Base-by-base conservation (phyloP, 2,113 vertebrate species). In the Peromyscus leucopus region DNA sequence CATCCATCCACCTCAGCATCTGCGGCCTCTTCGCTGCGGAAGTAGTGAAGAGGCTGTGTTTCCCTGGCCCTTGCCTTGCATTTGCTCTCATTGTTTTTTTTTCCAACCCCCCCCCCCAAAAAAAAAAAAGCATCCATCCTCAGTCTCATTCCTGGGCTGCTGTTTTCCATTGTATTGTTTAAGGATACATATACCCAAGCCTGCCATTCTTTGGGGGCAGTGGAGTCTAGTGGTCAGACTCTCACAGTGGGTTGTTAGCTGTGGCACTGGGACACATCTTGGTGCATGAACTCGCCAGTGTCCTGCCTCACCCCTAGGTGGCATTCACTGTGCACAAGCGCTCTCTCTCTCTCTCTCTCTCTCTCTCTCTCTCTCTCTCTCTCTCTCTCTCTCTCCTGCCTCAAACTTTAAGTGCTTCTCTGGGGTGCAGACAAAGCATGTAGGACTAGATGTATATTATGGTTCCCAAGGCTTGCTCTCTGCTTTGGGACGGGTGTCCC, bases 1-100 rank as follows among this genome's bases (percentile, higher is more conserved):
- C 63, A 46, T 59, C 78, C 0, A 0, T 22, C 55, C 0, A 0
- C 16, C 69, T 71, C 21, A 19, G 71, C 36, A 39, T 72, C 71
- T 72, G 71, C 7, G 26, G 63, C 63, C 63, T 31, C 63, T 65
- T 65, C 63, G 28, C 63, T 28, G 63, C 26, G 28, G 63, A 28
- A 28, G 63, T 28, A 28, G 26, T 11, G 63, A 28, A 28, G 8
- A 11, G 63, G 26, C 63, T 65, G 63, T 24, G 36, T 28, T 19
- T 57, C 79, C 88, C 69, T 36, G 17, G 63, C 31, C 87, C 42
- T 17, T 57, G 31, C n/a, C 82, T 75, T 83, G 6, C 28, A 39
- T 36, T 76, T 33, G 31, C n/a, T 55, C 10, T 61, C n/a, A 24
- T 39, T 75, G 26, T 86, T 87, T 65, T 85, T 88, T 90, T 84